Evolutionary conservation across 1,140 invertebrate genomes (phyloP).

Genomic region (Apis florea): DNA sequence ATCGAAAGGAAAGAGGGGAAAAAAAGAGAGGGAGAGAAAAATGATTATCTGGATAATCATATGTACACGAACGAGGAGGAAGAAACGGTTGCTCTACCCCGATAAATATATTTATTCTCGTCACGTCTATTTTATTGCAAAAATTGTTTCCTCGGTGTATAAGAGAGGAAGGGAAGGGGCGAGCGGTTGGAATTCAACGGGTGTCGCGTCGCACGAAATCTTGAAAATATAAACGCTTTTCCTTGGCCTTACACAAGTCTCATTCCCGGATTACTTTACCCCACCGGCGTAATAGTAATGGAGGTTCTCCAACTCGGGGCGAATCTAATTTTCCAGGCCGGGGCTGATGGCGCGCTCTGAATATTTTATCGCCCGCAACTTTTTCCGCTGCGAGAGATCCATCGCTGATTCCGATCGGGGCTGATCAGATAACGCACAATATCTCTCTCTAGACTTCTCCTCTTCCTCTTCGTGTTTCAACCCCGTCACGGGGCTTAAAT

Average conservation of each 20-base stretch:
- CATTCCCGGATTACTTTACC: slow-evolving; percentile 60
- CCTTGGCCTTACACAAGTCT: slow-evolving; percentile 45
- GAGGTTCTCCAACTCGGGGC: slow-evolving; percentile 64
- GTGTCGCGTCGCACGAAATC: slow-evolving; percentile 11
- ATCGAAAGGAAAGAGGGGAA: neutral
- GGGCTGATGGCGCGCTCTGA: slow-evolving; percentile 57
- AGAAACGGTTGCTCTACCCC: neutral
- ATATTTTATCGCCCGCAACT: slow-evolving; percentile 63
- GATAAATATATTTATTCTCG: neutral
- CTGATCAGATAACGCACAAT: slow-evolving; percentile 40
- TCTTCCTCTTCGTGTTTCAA: neutral
- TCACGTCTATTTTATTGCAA: slow-evolving; percentile 23
- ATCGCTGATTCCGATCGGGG: slow-evolving; percentile 53
- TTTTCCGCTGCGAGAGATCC: slow-evolving; percentile 39
- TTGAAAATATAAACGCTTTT: slow-evolving; percentile 30
- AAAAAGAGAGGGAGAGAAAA: neutral
- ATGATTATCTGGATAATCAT: neutral
- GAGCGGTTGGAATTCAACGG: neutral
- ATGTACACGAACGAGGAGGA: neutral
- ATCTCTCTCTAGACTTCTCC: slow-evolving; percentile 7
- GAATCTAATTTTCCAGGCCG: slow-evolving; percentile 64
- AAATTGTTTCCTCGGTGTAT: slow-evolving; percentile 20
- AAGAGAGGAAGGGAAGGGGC: no score
- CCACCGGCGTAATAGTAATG: slow-evolving; percentile 55
- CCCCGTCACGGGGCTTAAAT: slow-evolving; percentile 4